Percentiles rank a stretch among this genome's conserved stretches.
Conservation (phyloP, 2,888 invertebrate species). For the Pristionchus japonicus region DNA sequence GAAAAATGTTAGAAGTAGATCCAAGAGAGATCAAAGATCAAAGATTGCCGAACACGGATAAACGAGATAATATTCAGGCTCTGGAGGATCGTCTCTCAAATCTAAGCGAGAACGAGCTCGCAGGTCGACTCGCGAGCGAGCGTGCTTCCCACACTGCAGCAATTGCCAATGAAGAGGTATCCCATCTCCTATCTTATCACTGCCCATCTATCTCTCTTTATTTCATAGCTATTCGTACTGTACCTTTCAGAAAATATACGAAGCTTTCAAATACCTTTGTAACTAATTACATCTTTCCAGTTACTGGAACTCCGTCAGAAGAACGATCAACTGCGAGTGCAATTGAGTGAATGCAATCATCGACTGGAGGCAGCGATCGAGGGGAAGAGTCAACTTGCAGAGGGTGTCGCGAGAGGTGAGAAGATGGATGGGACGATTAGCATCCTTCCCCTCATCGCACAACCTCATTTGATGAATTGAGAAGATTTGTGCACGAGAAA, state of each 20-base stretch:
- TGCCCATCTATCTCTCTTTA: no score
- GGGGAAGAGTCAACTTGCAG: background rate
- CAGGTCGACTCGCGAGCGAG: constrained; percentile 49
- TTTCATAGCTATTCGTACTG: no score
- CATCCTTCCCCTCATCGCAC: no score
- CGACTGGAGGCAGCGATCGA: background rate
- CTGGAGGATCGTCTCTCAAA: background rate
- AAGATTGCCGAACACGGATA: no score
- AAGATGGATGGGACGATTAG: background rate
- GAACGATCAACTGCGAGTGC: constrained; percentile 1
- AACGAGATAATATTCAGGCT: no score
- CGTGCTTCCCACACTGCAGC: constrained; percentile 49
- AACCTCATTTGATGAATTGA: no score
- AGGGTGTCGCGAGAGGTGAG: constrained; percentile 28
- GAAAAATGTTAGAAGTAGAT: no score
- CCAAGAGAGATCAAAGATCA: no score
- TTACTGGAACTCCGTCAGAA: background rate
- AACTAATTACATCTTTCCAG: background rate
- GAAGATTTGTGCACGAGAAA: no score
- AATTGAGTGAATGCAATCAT: constrained; percentile 1
- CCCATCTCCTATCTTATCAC: background rate
- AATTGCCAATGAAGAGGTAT: constrained; percentile 47
- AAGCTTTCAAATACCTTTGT: no score
- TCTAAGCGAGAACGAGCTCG: constrained; percentile 36
- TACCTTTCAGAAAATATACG: no score